These are phyloP conservation scores for Tragelaphus buxtoni DNA, from an alignment of 2,113 vertebrate species.

Conservation along the genomic window DNA sequence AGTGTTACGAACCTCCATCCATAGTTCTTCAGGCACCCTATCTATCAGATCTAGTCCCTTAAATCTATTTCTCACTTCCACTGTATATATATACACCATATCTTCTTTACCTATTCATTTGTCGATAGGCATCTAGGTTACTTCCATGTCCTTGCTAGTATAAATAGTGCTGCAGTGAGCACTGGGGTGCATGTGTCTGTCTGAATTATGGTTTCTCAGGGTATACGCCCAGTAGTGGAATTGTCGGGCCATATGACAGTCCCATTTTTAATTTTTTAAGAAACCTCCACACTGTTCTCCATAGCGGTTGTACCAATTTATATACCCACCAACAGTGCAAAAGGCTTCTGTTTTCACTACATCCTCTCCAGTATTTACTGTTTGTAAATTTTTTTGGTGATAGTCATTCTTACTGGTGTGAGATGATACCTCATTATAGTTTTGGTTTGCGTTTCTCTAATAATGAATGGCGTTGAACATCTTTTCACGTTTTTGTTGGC, in stretches of 20 bases:
- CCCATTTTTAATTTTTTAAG: neutral
- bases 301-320: neutral
- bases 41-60: no score
- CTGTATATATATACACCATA: neutral
- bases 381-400: neutral
- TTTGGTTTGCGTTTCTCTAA: neutral
- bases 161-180: neutral
- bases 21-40: no score
- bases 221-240: neutral
- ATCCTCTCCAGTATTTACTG: neutral
- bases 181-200: neutral
- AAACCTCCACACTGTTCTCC: neutral
- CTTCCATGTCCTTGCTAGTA: neutral
- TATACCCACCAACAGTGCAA: neutral
- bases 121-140: neutral
- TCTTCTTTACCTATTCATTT: neutral
- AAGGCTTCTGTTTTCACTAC: neutral
- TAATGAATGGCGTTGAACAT: neutral
- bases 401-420: neutral
- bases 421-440: neutral
- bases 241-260: neutral
- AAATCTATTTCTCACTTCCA: no score
- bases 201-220: neutral
- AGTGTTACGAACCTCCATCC: rapidly evolving
- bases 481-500: neutral